phyloP scores from a whole-genome alignment of 2,113 vertebrate species.

The human (Homo sapiens) region GRCh38 chr3:180022501-180023000 shows the following conservation, averaged over 20 bases:
- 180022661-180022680: not conserved
- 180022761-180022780: not conserved
- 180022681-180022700: not conserved
- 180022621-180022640: not conserved
- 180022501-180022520: not conserved
- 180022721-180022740: not conserved
- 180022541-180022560: not conserved
- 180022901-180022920: not conserved
- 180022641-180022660: not conserved
- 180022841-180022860: not conserved
- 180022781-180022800: slow-evolving; percentile 1
- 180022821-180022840: not conserved
- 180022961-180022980: not conserved
- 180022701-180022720: not conserved
- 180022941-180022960: slow-evolving; percentile 19
- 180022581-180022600: slow-evolving; percentile 21
- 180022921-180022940: not conserved
- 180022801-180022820: not conserved
- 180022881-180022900: not conserved
- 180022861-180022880: not conserved
- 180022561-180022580: slow-evolving; percentile 14
- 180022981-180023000: not conserved
- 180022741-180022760: not conserved
- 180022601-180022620: slow-evolving; percentile 36
- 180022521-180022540: not conserved